Conservation (phyloP, 2,113 vertebrate genomes). For the Ceyx melanurus region DNA sequence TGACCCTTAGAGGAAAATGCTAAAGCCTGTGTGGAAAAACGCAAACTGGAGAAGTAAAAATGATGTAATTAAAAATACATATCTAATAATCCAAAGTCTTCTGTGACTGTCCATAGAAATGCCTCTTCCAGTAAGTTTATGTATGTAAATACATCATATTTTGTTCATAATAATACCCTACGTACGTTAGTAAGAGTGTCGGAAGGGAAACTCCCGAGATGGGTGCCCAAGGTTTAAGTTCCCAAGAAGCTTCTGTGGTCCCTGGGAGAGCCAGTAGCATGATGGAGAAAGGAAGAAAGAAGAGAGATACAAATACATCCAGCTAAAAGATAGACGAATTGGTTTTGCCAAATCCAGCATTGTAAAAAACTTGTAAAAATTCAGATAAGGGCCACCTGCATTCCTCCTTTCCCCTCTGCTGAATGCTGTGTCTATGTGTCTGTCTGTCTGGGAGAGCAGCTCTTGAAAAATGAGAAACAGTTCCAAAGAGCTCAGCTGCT, state of each 20-base stretch:
- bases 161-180: not conserved
- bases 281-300: not conserved
- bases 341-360: not conserved
- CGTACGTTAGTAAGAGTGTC: not conserved
- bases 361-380: not conserved
- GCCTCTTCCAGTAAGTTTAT: not conserved
- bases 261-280: not conserved
- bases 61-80: too few relatives aligned
- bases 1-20: too few relatives aligned
- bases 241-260: not conserved
- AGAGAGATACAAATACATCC: not conserved
- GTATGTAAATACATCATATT: not conserved
- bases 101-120: not conserved
- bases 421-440: not conserved
- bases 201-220: not conserved
- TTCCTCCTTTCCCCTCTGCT: not conserved
- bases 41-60: not conserved
- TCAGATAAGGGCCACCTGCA: too few relatives aligned
- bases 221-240: not conserved
- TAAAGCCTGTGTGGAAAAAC: fast-evolving
- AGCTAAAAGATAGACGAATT: not conserved
- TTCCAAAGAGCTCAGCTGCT: not conserved
- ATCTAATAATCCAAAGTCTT: not conserved
- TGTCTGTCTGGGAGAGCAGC: not conserved
- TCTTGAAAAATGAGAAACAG: not conserved